Conservation (phyloP, 2,113 vertebrate genomes). For the Bambusicola thoracicus region DNA sequence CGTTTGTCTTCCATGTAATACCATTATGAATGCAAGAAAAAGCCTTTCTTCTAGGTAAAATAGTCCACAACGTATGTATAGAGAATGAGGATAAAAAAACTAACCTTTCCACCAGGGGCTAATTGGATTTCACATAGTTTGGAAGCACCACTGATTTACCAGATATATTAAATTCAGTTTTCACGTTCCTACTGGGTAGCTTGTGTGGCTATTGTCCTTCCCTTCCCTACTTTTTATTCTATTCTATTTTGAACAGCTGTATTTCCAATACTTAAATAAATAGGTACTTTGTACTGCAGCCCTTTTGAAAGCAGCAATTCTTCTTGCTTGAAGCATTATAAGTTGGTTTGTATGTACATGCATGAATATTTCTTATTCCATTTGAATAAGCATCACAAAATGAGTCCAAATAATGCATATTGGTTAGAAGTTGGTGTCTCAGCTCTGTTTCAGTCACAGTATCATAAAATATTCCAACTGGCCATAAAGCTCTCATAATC, state of each 20-base stretch:
- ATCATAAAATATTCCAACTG: neutral
- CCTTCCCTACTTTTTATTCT: neutral
- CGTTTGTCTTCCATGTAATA: neutral
- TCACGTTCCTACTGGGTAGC: constrained; percentile 27
- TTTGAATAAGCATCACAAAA: constrained; percentile 15
- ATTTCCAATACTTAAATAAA: constrained; percentile 4
- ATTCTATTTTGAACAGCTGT: neutral
- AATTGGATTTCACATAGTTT: constrained; percentile 72
- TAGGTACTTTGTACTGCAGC: neutral
- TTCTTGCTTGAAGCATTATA: neutral
- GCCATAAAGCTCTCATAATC: neutral
- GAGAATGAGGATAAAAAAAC: constrained; percentile 41
- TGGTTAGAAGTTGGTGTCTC: neutral
- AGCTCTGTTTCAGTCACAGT: neutral
- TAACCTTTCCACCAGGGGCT: constrained; percentile 61
- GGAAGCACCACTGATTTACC: constrained; percentile 48
- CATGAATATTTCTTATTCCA: constrained; percentile 5
- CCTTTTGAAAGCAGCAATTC: neutral
- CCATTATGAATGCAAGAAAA: constrained; percentile 20
- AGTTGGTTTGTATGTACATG: neutral
- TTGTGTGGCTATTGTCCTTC: constrained; percentile 18
- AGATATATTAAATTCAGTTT: constrained; percentile 48
- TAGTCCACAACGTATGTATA: neutral
- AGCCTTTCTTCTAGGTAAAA: constrained; percentile 44
- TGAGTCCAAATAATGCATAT: neutral